phyloP scores from a whole-genome alignment of 2,113 vertebrate genomes.

The Pungitius pungitius region DNA sequence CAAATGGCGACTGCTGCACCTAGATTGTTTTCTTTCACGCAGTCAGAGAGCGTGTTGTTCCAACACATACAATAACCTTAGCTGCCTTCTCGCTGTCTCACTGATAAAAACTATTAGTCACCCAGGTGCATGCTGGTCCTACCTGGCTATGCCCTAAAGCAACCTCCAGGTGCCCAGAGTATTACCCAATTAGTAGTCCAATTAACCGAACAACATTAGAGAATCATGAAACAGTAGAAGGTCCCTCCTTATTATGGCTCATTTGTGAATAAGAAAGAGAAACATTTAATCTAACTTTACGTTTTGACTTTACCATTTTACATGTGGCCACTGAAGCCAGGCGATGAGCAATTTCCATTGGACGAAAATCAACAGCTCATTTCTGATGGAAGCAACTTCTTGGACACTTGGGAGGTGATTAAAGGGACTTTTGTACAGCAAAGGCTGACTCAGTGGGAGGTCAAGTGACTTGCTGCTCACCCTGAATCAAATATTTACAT shows the following conservation, averaged over 20 bases:
- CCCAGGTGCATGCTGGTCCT: too few species aligned
- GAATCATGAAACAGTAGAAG: background rate
- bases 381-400: constrained; percentile 66
- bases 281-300: background rate
- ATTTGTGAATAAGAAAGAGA: background rate
- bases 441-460: background rate
- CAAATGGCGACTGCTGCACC: too few species aligned
- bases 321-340: constrained; percentile 56
- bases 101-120: too few species aligned
- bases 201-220: too few species aligned
- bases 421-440: background rate
- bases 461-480: background rate
- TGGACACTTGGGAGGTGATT: constrained; percentile 78
- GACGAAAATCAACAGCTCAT: constrained; percentile 53
- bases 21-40: too few species aligned
- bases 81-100: too few species aligned
- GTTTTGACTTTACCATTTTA: background rate
- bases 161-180: too few species aligned
- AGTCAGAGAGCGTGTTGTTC: too few species aligned
- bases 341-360: constrained; percentile 53
- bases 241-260: background rate
- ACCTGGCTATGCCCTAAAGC: too few species aligned
- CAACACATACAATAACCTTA: too few species aligned
- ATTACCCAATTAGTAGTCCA: too few species aligned
- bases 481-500: background rate